A percentile compares a stretch with the other conserved stretches of the same genome.
phyloP scores from a whole-genome alignment of 2,797 vertebrate genomes.

The Mormyrus hasselquistii region DNA sequence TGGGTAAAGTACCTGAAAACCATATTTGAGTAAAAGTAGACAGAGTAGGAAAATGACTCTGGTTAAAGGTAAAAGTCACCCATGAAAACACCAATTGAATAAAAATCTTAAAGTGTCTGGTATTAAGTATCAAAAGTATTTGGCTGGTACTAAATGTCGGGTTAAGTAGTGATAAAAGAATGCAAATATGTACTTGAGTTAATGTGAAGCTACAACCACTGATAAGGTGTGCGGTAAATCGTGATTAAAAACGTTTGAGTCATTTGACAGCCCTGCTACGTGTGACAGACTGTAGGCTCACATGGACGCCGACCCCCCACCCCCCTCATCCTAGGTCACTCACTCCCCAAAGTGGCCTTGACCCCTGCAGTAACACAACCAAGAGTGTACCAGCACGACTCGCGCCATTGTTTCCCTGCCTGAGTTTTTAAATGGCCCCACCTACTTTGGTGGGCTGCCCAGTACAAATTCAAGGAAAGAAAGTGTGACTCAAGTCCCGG shows the following conservation, averaged over 20 bases:
- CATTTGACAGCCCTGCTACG: not conserved
- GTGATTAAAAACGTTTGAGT: not conserved
- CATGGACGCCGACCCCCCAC: not conserved
- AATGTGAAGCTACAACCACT: not conserved
- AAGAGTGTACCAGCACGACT: not conserved
- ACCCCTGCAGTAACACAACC: not conserved
- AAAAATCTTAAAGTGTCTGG: not conserved
- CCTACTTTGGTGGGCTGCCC: not conserved
- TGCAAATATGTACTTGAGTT: not conserved
- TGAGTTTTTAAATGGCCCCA: not conserved
- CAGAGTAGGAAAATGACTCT: not conserved
- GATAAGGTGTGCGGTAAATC: not conserved
- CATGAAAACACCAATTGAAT: not conserved
- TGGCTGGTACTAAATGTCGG: not conserved
- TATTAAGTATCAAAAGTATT: not conserved
- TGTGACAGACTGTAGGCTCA: not conserved
- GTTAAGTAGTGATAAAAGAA: not conserved
- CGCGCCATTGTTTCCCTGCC: not conserved
- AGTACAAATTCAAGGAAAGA: not conserved
- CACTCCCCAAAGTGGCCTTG: not conserved
- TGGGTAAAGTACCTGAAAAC: not conserved
- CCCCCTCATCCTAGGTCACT: not conserved
- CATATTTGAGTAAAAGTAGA: not conserved
- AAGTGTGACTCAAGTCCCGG: not conserved
- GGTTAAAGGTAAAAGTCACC: not conserved